Base-by-base conservation (phyloP, 1,140 invertebrate genomes). In the Eupristina koningsbergeri region DNA sequence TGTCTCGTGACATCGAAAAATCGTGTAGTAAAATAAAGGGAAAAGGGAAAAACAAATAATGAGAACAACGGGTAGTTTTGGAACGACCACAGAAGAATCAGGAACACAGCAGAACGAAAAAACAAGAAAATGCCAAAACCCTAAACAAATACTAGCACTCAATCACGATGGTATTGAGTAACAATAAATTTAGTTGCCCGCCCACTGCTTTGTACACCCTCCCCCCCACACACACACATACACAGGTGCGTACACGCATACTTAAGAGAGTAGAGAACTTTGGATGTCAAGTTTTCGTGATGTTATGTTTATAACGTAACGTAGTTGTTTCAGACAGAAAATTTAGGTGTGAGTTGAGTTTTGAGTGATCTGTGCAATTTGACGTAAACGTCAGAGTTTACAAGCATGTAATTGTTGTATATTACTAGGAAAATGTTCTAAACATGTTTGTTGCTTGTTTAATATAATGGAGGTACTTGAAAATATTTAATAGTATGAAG, bases 91-190 rank as follows among this genome's bases (percentile, higher is more conserved):
- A 80, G n/a, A 36, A 76, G 76, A 64, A 41, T 63, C 76, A 41
- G 29, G 58, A 53, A 34, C n/a, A 50, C 13, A 50, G 15, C 13
- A 39, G 34, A 6, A 47, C 29, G 7, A 17, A 45, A 75, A 80
- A 80, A 73, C 47, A 80, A 53, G 34, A 39, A 74, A 71, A 64
- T 22, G 41, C 69, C 84, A 63, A 77, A 47, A 79, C 58, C 69
- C 84, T 82, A 85, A 78, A 78, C 77, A 85, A 78, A 82, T 73
- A 82, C 64, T 26, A 17, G 75, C 69, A 79, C 82, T 84, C 82
- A 63, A 84, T 84, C 82, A 84, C 67, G 76, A 84, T 79, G 76
- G 50, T 84, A 84, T 84, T 76, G 76, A 84, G 50, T 29, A 22
- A 67, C 76, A 64, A 83, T 83, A 85, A 83, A 79, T 85, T 85